These are phyloP conservation scores for Mormyrus iriodes DNA, from an alignment of 2,113 vertebrate species.

Conservation along the genomic window DNA sequence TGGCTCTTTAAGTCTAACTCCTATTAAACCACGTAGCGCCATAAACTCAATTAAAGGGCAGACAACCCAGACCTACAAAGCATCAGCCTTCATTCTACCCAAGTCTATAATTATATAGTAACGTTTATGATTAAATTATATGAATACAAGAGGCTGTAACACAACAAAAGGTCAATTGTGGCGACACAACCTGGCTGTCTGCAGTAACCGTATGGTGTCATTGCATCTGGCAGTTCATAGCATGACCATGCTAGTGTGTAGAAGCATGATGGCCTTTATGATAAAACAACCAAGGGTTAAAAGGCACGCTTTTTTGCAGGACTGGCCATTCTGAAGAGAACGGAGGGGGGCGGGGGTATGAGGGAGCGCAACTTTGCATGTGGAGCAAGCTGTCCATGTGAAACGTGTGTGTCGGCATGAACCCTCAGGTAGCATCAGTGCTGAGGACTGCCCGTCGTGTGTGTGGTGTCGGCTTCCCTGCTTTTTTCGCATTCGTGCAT, in stretches of 20 bases:
- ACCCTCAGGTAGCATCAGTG: not conserved
- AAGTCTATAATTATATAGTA: not conserved
- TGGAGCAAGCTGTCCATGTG: no score
- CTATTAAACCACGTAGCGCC: not conserved
- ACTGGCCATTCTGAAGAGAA: not conserved
- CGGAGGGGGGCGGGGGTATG: not conserved
- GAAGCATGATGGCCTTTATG: not conserved
- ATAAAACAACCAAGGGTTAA: not conserved
- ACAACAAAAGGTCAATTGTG: not conserved
- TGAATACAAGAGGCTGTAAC: not conserved
- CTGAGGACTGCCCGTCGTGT: no score
- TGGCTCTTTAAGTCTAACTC: constrained; percentile 9
- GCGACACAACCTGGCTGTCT: not conserved
- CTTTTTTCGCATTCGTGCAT: not conserved
- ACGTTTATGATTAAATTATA: not conserved
- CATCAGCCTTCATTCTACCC: not conserved
- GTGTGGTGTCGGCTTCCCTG: not conserved
- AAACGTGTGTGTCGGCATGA: not conserved
- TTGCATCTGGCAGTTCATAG: not conserved
- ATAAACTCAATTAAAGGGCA: not conserved
- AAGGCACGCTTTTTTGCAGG: not conserved
- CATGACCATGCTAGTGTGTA: not conserved
- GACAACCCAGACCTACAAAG: not conserved
- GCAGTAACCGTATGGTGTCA: not conserved
- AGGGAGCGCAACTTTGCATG: no score